Evolutionary conservation across 2,888 invertebrate species (phyloP).

Genomic region (Macaria notata): DNA sequence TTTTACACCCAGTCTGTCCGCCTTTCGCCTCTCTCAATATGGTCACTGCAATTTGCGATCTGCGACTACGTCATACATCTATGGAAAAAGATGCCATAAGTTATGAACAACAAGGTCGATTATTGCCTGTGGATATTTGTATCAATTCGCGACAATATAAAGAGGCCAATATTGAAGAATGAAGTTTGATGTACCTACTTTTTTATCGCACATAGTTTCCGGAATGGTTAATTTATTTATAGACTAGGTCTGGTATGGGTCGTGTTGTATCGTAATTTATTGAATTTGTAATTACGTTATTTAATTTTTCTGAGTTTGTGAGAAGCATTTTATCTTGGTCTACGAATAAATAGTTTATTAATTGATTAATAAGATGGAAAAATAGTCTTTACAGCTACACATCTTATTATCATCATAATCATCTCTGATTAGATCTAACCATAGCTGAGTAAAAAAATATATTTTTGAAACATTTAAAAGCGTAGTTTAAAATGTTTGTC

Average conservation of each 20-base stretch:
- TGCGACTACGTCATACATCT: constrained; percentile 6
- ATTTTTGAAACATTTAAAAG: too few species aligned
- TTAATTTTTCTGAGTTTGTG: too few species aligned
- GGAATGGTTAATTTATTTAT: constrained; percentile 64
- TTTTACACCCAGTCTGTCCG: constrained; percentile 38
- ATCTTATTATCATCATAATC: too few species aligned
- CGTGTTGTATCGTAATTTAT: too few species aligned
- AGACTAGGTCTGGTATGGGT: constrained; percentile 86
- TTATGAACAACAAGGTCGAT: neutral
- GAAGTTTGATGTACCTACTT: constrained; percentile 5
- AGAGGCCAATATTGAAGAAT: constrained; percentile 1
- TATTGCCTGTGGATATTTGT: neutral
- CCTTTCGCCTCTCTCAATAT: constrained; percentile 39
- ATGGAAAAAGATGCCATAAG: constrained; percentile 17
- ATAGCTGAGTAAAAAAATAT: too few species aligned
- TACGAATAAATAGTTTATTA: too few species aligned
- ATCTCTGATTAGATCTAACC: too few species aligned
- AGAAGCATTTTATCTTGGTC: too few species aligned
- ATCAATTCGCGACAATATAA: constrained; percentile 1
- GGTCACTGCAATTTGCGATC: constrained; percentile 47
- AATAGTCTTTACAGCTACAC: too few species aligned
- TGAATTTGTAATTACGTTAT: too few species aligned
- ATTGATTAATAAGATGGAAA: too few species aligned
- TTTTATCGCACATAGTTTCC: constrained; percentile 23
- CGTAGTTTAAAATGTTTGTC: too few species aligned